Percentiles rank a stretch among this genome's conserved stretches.
Conservation (phyloP, 1,140 invertebrate genomes). For the Cardiocondyla obscurior region DNA sequence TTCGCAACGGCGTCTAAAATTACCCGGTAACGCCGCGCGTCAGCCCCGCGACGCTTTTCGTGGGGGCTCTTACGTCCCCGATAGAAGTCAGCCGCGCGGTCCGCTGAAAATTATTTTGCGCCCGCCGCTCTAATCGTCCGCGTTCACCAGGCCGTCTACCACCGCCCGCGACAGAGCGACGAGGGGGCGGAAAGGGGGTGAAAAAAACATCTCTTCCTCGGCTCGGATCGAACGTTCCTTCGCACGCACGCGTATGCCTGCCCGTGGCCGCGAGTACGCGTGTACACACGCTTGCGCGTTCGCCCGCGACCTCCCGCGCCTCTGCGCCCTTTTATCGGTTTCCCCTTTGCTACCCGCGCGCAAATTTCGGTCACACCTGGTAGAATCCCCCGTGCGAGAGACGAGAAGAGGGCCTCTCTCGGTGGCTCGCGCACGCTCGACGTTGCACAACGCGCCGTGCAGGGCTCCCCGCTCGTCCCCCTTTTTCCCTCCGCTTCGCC, state of each 20-base stretch:
- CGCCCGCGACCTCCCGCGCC: background rate
- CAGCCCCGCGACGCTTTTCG: background rate
- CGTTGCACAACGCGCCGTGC: constrained; percentile 56
- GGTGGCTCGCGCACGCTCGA: constrained; percentile 63
- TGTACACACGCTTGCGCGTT: background rate
- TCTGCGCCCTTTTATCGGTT: constrained; percentile 22
- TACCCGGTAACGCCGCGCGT: background rate
- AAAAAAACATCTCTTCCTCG: constrained; percentile 1
- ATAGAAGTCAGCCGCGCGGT: background rate
- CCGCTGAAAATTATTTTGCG: constrained; percentile 6
- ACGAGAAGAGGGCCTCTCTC: background rate
- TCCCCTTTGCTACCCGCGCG: constrained; percentile 42
- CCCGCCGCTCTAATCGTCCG: background rate
- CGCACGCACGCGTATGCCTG: background rate
- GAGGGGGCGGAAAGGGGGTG: background rate
- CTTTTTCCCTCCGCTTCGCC: background rate
- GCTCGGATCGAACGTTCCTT: constrained; percentile 28
- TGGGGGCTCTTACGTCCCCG: background rate
- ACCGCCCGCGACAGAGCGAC: background rate
- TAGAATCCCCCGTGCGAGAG: constrained; percentile 57
- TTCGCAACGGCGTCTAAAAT: constrained; percentile 15
- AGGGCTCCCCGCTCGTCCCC: constrained; percentile 10
- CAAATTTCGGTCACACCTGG: constrained; percentile 70
- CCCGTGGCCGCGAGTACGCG: background rate
- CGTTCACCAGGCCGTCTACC: constrained; percentile 8